Evolutionary conservation across 2,113 vertebrate species (phyloP).

Genomic region (Lycaon pictus): DNA sequence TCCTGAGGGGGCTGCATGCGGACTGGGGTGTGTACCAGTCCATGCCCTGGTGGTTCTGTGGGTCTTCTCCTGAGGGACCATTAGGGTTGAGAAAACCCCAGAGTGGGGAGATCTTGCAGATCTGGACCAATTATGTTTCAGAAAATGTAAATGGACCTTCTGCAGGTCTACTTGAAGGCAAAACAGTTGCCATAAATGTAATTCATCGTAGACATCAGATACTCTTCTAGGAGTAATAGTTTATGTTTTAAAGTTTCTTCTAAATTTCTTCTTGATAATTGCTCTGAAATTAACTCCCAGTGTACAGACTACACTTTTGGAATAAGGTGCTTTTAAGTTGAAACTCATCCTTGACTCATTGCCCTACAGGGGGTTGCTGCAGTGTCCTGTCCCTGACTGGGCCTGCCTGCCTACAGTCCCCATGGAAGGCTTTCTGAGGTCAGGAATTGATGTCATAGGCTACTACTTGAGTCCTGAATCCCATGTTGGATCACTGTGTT

Average conservation of each 20-base stretch:
- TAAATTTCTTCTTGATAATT: neutral
- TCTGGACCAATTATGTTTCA: neutral
- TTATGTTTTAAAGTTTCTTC: neutral
- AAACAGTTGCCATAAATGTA: neutral
- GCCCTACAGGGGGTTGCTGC: neutral
- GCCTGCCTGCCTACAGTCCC: neutral
- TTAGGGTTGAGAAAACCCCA: neutral
- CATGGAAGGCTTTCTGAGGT: neutral
- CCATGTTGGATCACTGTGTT: neutral
- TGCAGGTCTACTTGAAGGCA: neutral
- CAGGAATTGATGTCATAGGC: neutral
- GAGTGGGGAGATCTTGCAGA: neutral
- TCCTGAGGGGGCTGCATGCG: too few relatives aligned
- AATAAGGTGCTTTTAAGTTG: neutral
- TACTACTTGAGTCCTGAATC: neutral
- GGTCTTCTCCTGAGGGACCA: neutral
- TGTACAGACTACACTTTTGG: neutral
- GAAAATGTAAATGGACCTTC: neutral
- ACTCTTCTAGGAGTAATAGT: neutral
- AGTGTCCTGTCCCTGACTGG: neutral
- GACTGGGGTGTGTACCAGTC: neutral
- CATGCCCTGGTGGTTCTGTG: neutral
- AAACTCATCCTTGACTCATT: rapidly evolving
- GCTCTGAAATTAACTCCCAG: neutral
- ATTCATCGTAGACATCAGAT: neutral